phyloP scores from a whole-genome alignment of 2,113 vertebrate species.

The Scolopax mira region DNA sequence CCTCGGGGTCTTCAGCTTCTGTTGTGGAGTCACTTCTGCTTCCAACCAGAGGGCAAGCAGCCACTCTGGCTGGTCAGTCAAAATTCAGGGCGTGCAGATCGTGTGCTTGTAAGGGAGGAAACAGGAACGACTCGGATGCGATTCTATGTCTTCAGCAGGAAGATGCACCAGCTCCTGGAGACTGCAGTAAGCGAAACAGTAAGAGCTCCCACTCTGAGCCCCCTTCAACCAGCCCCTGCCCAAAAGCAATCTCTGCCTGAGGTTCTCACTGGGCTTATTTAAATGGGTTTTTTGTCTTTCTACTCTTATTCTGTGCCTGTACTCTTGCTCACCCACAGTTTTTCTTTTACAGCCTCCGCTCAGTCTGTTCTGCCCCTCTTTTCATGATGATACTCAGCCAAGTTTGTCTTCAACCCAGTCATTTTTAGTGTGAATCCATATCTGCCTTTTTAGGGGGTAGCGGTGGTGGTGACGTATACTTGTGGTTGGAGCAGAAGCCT shows the following conservation, averaged over 20 bases:
- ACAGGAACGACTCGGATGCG: not conserved
- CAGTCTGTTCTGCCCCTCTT: not conserved
- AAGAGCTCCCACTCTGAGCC: not conserved
- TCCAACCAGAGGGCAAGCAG: not conserved
- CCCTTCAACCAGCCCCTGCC: not conserved
- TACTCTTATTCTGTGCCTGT: not conserved
- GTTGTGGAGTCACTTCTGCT: not conserved
- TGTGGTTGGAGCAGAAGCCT: slow-evolving; percentile 51
- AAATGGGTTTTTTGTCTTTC: not conserved
- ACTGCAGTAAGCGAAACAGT: not conserved
- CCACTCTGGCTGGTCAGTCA: not conserved
- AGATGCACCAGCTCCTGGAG: not conserved
- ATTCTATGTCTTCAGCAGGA: not conserved
- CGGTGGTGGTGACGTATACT: not conserved
- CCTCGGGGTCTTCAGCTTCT: not conserved
- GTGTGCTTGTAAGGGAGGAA: not conserved
- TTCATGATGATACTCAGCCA: not conserved
- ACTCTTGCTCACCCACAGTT: not conserved
- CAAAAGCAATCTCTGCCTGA: not conserved
- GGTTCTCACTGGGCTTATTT: not conserved
- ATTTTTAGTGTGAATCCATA: slow-evolving; percentile 25
- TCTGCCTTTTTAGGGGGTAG: slow-evolving; percentile 48
- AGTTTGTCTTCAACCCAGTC: slow-evolving; percentile 5
- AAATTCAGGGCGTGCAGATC: not conserved
- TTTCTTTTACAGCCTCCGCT: not conserved